Base-by-base conservation (phyloP, 1,140 invertebrate species). In the Lordiphosa clarofinis region DNA sequence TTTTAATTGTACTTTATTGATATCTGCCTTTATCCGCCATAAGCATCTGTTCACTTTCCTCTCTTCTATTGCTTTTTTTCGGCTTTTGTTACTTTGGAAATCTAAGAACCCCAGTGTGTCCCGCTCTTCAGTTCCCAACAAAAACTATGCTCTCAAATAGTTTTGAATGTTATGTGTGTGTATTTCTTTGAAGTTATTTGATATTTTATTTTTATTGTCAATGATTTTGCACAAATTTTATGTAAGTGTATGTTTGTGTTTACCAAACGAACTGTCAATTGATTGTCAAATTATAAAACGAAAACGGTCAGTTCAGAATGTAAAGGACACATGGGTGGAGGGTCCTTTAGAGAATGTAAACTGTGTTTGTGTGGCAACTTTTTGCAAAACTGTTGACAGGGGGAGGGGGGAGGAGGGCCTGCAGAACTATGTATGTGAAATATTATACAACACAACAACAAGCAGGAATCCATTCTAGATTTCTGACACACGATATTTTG, bases 251-350 rank as follows among this genome's bases (percentile, higher is more conserved):
- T 75, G 13, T 60, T 61, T 42, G 43, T 69, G 64, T 69, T 82
- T 76, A 52, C 63, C 68, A 73, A 79, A 78, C 76, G 60, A 84
- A 82, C 73, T 84, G 79, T 82, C 78, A 82, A 82, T 82, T 82
- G 78, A 73, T 82, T 84, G 78, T 84, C 78, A 82, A 84, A 82
- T 82, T 82, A 84, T 84, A 84, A 78, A 78, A 59, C 68, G 59
- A 61, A 63, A 62, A 63, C 46, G 49, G 65, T 68, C 64, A 67
- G 63, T 38, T 65, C 12, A 39, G 33, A 4, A 52, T 50, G 42
- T 35, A 50, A 49, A 47, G 50, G 50, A 75, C 58, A 38, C 39
- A 28, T 39, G 39, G n/a, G 12, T 11, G 39, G 39, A 53, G 65
- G 53, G 66, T 72, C 63, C 56, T 57, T 75, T 65, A 73, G 61